Percentiles rank a stretch among this genome's conserved stretches.
These are phyloP conservation scores for Ptychobarbus kaznakovi DNA, from an alignment of 2,797 vertebrate genomes.

Conservation along the genomic window DNA sequence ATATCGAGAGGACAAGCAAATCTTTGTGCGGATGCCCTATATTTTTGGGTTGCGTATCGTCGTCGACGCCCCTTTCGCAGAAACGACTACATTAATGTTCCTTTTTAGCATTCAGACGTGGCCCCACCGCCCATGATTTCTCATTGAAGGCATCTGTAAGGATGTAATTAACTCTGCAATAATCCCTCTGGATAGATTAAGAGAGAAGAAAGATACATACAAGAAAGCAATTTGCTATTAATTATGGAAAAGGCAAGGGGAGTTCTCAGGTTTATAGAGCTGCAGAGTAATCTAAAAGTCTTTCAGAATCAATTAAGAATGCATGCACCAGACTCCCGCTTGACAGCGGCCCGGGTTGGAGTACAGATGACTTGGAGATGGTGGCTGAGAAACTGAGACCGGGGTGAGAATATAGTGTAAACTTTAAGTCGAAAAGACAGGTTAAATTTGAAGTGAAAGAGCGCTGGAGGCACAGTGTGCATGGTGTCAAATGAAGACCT, in stretches of 20 bases:
- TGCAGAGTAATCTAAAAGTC: conserved; percentile 42
- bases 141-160: conserved; percentile 45
- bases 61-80: background rate
- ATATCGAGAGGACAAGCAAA: conserved; percentile 8
- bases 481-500: background rate
- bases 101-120: conserved; percentile 30
- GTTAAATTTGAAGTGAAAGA: conserved; percentile 26
- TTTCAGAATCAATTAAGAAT: conserved; percentile 62
- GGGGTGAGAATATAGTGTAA: conserved; percentile 11
- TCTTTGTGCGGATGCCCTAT: background rate
- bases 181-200: conserved; percentile 62
- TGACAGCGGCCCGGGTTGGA: conserved; percentile 29
- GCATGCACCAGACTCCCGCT: conserved; percentile 26
- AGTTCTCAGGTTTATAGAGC: conserved; percentile 52
- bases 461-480: conserved; percentile 21
- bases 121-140: conserved; percentile 26
- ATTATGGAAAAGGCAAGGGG: conserved; percentile 58
- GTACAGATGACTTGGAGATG: conserved; percentile 18
- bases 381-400: conserved; percentile 13
- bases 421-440: conserved; percentile 34
- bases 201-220: conserved; percentile 53
- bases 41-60: background rate
- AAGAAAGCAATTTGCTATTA: conserved; percentile 62
- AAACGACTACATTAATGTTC: conserved; percentile 35
- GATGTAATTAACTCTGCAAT: conserved; percentile 60